Conservation (phyloP, 2,113 vertebrate species). For the Symphodus melops region DNA sequence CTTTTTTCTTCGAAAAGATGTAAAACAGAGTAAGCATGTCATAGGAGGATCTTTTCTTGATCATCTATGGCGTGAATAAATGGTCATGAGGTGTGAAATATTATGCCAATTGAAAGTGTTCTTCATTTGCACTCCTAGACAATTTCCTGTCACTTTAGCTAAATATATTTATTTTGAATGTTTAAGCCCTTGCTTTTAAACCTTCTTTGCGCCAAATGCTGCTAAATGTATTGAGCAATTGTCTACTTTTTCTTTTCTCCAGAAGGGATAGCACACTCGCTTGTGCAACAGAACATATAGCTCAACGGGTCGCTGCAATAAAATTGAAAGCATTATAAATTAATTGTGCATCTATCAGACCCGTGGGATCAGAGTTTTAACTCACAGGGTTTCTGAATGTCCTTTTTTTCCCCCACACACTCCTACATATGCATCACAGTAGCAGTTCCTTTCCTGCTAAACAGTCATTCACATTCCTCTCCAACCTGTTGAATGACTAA, state of each 20-base stretch:
- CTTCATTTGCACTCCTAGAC: slow-evolving; percentile 15
- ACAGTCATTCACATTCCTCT: slow-evolving; percentile 49
- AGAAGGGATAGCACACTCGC: slow-evolving; percentile 40
- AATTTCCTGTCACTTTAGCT: slow-evolving; percentile 1
- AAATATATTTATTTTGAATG: slow-evolving; percentile 23
- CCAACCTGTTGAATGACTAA: slow-evolving; percentile 68
- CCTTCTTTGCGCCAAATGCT: background rate
- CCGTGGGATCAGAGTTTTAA: slow-evolving; percentile 50
- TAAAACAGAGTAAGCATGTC: background rate
- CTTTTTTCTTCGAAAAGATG: background rate
- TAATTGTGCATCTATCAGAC: slow-evolving; percentile 56
- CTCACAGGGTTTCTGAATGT: slow-evolving; percentile 41
- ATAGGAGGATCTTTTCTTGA: background rate
- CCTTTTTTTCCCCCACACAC: background rate
- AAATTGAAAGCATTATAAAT: slow-evolving; percentile 71
- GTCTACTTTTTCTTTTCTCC: slow-evolving; percentile 46
- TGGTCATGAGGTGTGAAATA: background rate
- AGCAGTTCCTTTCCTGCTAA: slow-evolving; percentile 14
- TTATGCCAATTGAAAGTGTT: slow-evolving; percentile 10
- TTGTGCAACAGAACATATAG: slow-evolving; percentile 45
- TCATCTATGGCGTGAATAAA: slow-evolving; percentile 9
- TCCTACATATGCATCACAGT: slow-evolving; percentile 21
- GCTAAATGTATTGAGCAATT: slow-evolving; percentile 40
- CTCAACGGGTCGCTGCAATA: slow-evolving; percentile 49
- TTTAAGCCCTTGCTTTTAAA: slow-evolving; percentile 12